Evolutionary conservation across 2,888 invertebrate species (phyloP), one percentile per base, ranked within the genome.

Genomic region (Lasioglossum morio): DNA sequence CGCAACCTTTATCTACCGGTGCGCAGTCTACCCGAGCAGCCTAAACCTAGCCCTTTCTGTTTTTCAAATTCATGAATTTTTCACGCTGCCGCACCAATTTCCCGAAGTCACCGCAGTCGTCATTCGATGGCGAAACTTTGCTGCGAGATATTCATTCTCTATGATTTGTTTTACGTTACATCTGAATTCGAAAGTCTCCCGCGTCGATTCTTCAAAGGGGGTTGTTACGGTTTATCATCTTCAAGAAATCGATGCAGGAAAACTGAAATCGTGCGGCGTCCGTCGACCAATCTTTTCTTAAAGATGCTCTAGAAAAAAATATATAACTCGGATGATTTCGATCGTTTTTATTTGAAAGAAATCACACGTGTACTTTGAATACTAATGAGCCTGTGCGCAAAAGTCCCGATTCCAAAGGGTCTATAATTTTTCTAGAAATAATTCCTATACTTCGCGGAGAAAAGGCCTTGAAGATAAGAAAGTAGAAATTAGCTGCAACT

Each of bases 1-100:
- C 34, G 69, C 19, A 34, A 69, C 34, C 30, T 69, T 30, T 34
- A 37, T 69, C 69, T 69, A 69, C 27, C 27, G 27, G 27, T 16
- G 14, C 27, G 60, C 60, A 60, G 14, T 27, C 14, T 27, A 27
- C 60, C 27, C 60, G 27, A 66, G 63, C 77, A 77, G 77, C 78
- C 60, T n/a, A 53, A n/a, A 53, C 23, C 8, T 23, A n/a, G 0
- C 53, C 53, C 10, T 53, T 53, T n/a, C 23, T 1, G n/a, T n/a
- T 53, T 53, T 53, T 53, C 53, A 53, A 53, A 53, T 53, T 53
- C 53, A 23, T 53, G 53, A 53, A 48, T 48, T 48, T 48, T 48
- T 0, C 23, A 53, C 48, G 48, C 48, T 19, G 48, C 19, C 1
- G 48, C 16, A 19, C 19, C 23, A 8, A 53, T 3, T 53, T 10